Percentiles rank a stretch among this genome's conserved stretches.
phyloP scores from a whole-genome alignment of 2,888 invertebrate species.

The Octonoba sinensis region DNA sequence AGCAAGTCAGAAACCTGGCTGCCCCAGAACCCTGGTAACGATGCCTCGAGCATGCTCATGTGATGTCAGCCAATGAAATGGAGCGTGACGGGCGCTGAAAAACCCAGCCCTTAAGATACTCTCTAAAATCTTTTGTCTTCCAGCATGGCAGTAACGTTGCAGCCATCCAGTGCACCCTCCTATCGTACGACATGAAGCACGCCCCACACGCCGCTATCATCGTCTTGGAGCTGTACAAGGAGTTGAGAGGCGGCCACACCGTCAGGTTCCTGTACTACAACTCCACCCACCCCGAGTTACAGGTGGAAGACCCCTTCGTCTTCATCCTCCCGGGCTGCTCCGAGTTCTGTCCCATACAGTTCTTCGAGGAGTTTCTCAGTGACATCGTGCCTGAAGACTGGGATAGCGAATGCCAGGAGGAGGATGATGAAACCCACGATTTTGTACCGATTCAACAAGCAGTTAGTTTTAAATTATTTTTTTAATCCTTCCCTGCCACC shows the following conservation, averaged over 20 bases:
- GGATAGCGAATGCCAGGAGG: conserved; percentile 15
- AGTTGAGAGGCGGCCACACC: not conserved
- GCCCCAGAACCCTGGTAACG: too few species aligned
- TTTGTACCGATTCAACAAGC: too few species aligned
- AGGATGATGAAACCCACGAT: not conserved
- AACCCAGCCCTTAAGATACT: too few species aligned
- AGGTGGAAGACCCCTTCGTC: conserved; percentile 4
- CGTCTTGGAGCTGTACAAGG: conserved; percentile 16
- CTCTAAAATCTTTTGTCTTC: not conserved
- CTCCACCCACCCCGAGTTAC: conserved; percentile 9
- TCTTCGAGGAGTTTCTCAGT: not conserved
- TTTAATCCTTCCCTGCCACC: too few species aligned
- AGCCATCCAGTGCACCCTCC: conserved; percentile 12
- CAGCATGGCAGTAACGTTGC: conserved; percentile 39
- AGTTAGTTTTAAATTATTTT: too few species aligned
- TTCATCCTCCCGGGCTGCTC: conserved; percentile 16
- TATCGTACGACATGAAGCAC: conserved; percentile 17
- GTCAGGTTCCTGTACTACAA: conserved; percentile 20
- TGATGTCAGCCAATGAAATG: too few species aligned
- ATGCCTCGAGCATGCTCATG: too few species aligned
- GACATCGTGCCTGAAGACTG: conserved; percentile 16
- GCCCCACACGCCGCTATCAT: conserved; percentile 14
- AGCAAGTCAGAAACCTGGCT: too few species aligned
- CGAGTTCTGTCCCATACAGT: conserved; percentile 26
- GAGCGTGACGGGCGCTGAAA: too few species aligned